Evolutionary conservation across 1,140 invertebrate species (phyloP).

Genomic region (Bradysia coprophila): DNA sequence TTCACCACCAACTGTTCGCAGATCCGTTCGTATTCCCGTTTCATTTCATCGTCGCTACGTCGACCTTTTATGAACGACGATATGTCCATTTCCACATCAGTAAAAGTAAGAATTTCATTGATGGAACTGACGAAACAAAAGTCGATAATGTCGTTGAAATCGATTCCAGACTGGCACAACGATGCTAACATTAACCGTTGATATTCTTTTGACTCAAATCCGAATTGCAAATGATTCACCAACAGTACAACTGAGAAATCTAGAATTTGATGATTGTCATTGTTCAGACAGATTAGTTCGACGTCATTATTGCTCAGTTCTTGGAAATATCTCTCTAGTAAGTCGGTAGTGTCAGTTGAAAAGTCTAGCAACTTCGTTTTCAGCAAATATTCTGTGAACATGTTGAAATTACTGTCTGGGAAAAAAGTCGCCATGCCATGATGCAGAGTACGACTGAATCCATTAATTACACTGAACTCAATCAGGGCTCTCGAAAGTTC

Average conservation of each 20-base stretch:
- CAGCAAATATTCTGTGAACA: slow-evolving; percentile 1
- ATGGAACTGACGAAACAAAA: background rate
- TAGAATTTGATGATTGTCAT: background rate
- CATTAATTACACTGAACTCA: slow-evolving; percentile 19
- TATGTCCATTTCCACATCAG: background rate
- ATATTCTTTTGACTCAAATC: background rate
- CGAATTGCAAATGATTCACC: background rate
- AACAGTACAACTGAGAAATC: background rate
- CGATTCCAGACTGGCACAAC: background rate
- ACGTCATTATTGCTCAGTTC: background rate
- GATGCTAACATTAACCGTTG: background rate
- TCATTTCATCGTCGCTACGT: slow-evolving; percentile 9
- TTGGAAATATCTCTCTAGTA: background rate
- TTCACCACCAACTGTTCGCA: slow-evolving; percentile 11
- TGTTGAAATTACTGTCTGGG: slow-evolving; percentile 8
- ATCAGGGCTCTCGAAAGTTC: slow-evolving; percentile 16
- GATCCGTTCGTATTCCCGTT: background rate
- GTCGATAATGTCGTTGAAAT: background rate
- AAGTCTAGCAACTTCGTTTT: background rate
- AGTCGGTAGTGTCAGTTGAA: background rate
- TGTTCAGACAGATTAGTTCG: background rate
- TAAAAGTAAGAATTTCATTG: background rate
- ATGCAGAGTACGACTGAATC: slow-evolving; percentile 26
- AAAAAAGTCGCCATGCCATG: slow-evolving; percentile 35
- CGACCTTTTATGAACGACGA: background rate